These are phyloP conservation scores for Hoplostethus atlanticus DNA, from an alignment of 2,797 vertebrate species.

Conservation along the genomic window DNA sequence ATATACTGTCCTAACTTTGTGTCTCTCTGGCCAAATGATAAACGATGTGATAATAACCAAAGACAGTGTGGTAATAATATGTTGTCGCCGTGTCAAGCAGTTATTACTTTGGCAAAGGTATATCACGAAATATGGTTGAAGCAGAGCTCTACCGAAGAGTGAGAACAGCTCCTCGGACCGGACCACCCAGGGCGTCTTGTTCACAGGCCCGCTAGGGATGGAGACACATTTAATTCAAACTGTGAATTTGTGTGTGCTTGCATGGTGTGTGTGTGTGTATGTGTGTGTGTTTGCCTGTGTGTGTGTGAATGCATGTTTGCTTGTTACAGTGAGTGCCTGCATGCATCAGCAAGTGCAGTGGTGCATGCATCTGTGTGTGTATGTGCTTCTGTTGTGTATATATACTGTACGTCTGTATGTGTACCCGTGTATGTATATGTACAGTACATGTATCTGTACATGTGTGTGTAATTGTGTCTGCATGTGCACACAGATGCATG, in stretches of 20 bases:
- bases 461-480: background rate
- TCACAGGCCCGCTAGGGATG: background rate
- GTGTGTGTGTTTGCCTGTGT: conserved; percentile 2
- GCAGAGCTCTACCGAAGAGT: conserved; percentile 2
- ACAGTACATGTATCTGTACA: conserved; percentile 14
- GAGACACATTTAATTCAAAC: conserved; percentile 6
- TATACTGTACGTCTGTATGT: background rate
- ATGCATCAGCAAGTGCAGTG: background rate
- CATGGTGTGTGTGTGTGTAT: conserved; percentile 11
- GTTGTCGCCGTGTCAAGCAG: conserved; percentile 28
- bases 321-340: conserved; percentile 1
- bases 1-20: conserved; percentile 27
- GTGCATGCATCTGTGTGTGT: conserved; percentile 24
- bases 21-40: conserved; percentile 26
- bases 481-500: conserved; percentile 16
- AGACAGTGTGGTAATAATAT: conserved; percentile 39
- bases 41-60: conserved; percentile 44
- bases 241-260: conserved; percentile 5
- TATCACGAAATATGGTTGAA: conserved; percentile 40
- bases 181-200: conserved; percentile 45
- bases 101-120: conserved; percentile 33
- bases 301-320: conserved; percentile 15
- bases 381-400: conserved; percentile 30
- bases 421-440: conserved; percentile 21
- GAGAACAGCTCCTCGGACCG: conserved; percentile 30